Evolutionary conservation across 2,113 vertebrate genomes (phyloP).

Genomic region (Alethe diademata): DNA sequence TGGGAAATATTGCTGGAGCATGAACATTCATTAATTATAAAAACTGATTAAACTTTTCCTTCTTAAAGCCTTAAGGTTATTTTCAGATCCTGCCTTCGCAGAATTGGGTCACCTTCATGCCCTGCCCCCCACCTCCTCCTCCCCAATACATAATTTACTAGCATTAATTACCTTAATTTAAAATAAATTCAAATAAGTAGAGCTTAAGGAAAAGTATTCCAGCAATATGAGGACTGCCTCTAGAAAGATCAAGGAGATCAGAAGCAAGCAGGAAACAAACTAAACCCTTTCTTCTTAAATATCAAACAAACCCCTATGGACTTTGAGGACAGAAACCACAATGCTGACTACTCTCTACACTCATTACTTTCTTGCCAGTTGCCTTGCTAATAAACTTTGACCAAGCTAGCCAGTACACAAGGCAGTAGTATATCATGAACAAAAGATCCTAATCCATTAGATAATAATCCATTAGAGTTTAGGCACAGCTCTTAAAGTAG

Average conservation of each 20-base stretch:
- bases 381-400: not conserved
- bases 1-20: not conserved
- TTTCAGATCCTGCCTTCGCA: slow-evolving; percentile 9
- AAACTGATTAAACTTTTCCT: slow-evolving; percentile 24
- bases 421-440: rapidly evolving
- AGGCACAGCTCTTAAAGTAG: rapidly evolving
- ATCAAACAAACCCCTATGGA: not conserved
- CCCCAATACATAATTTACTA: not conserved
- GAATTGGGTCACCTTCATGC: slow-evolving; percentile 16
- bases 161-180: slow-evolving; percentile 7
- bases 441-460: not conserved
- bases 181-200: not conserved
- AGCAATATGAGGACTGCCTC: not conserved
- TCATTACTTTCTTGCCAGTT: not conserved
- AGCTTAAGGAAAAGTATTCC: not conserved
- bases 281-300: not conserved
- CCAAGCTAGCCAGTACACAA: not conserved
- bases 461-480: rapidly evolving
- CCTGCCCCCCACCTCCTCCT: not conserved
- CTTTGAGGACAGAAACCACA: not conserved
- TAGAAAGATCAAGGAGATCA: not conserved
- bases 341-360: not conserved
- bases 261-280: not conserved
- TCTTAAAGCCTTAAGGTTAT: slow-evolving; percentile 14
- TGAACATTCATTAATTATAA: slow-evolving; percentile 6